These are phyloP conservation scores for Trinectes maculatus DNA, from an alignment of 2,113 vertebrate genomes.

Conservation along the genomic window DNA sequence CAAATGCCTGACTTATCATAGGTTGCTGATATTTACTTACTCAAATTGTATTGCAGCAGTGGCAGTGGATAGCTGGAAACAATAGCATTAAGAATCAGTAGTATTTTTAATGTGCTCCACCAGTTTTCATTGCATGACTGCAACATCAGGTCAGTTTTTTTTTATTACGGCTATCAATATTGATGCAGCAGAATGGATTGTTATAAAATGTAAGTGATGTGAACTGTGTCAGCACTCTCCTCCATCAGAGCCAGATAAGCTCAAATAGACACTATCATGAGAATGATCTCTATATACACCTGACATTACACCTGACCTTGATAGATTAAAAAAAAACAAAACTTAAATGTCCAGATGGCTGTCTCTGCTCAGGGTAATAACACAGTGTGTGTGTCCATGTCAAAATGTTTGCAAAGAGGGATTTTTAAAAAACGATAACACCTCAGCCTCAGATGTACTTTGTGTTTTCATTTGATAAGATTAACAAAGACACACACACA, in stretches of 20 bases:
- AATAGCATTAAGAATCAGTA: too few relatives aligned
- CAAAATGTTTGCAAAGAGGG: background rate
- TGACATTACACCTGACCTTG: conserved; percentile 4
- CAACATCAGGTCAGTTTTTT: too few relatives aligned
- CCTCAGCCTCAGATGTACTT: too few relatives aligned
- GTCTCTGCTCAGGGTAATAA: background rate
- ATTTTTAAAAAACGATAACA: too few relatives aligned
- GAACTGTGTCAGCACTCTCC: conserved; percentile 14
- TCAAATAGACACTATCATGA: background rate
- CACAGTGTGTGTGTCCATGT: background rate
- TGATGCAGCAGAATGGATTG: too few relatives aligned
- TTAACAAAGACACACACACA: background rate
- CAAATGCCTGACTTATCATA: background rate
- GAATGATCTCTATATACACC: background rate
- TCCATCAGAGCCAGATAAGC: background rate
- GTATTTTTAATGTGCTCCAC: too few relatives aligned
- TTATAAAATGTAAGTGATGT: background rate
- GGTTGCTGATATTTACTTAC: background rate
- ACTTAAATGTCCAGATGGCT: conserved; percentile 32
- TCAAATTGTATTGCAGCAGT: background rate
- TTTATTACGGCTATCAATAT: too few relatives aligned
- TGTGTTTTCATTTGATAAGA: too few relatives aligned
- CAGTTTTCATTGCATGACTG: too few relatives aligned
- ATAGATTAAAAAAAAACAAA: background rate
- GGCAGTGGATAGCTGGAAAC: background rate